phyloP scores from a whole-genome alignment of 2,113 vertebrate species.

The Myiozetetes cayanensis region DNA sequence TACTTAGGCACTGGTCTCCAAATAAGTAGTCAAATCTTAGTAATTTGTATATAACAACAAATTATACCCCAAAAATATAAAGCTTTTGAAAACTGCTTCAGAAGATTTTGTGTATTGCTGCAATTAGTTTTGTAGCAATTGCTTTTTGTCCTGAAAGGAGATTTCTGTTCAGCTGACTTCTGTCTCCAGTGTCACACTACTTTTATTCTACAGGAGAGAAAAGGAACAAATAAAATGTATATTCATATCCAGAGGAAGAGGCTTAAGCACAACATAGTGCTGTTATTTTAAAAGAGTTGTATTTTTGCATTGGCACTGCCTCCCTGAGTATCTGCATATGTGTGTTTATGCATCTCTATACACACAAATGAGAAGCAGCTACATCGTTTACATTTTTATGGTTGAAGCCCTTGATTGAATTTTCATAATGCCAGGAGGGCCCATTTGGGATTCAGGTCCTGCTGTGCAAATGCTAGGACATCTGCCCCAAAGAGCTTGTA shows the following conservation, averaged over 20 bases:
- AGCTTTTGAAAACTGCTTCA: background rate
- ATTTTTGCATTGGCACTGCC: background rate
- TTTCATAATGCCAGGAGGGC: conserved; percentile 42
- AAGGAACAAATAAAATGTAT: background rate
- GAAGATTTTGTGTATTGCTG: background rate
- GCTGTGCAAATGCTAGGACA: conserved; percentile 10
- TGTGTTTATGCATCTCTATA: background rate
- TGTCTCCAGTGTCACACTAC: background rate
- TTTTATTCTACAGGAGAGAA: background rate
- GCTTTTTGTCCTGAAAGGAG: background rate
- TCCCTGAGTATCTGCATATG: background rate
- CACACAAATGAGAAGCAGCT: background rate
- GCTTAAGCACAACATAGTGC: background rate
- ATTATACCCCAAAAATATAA: background rate
- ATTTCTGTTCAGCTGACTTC: background rate
- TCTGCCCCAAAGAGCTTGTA: conserved; percentile 28
- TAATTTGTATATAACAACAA: background rate
- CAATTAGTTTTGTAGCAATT: background rate
- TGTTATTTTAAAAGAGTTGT: background rate
- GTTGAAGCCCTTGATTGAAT: conserved; percentile 16
- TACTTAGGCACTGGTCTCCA: background rate
- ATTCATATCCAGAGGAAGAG: background rate
- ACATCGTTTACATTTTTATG: conserved; percentile 36
- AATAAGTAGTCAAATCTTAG: background rate
- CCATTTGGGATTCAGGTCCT: background rate